These are phyloP conservation scores for Pedetes capensis DNA, from an alignment of 2,113 vertebrate genomes.

Conservation along the genomic window DNA sequence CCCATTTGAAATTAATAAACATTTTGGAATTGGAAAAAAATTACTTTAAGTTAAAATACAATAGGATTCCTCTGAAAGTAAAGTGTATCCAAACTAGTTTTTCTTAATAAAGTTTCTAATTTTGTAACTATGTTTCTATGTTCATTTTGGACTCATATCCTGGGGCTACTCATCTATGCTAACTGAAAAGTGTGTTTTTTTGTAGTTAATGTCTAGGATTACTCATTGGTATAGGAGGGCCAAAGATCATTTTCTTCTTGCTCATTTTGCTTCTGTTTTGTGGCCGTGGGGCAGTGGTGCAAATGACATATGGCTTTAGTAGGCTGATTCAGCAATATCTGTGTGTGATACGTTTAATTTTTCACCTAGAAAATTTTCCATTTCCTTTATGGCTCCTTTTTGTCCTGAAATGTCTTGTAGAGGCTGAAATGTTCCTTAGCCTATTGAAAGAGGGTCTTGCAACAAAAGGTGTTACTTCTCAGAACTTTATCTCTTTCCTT, in stretches of 20 bases:
- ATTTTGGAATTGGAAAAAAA: not conserved
- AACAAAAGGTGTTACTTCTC: not conserved
- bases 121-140: not conserved
- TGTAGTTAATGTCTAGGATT: not conserved
- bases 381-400: not conserved
- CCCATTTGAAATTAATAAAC: not conserved
- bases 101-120: not conserved
- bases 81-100: not conserved
- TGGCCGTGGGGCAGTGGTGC: no score
- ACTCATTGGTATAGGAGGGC: not conserved
- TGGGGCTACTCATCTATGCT: not conserved
- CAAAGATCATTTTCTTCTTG: not conserved
- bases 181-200: not conserved
- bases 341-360: not conserved
- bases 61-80: not conserved
- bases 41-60: constrained; percentile 4
- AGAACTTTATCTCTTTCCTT: not conserved
- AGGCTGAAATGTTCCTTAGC: not conserved
- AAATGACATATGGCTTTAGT: not conserved
- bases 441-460: not conserved
- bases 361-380: not conserved
- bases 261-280: not conserved
- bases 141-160: not conserved
- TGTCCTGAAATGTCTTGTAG: not conserved
- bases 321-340: not conserved